A percentile compares a stretch with the other conserved stretches of the same genome.
These are phyloP conservation scores for Enteromius radiatus DNA, from an alignment of 2,797 vertebrate genomes.

Conservation along the genomic window DNA sequence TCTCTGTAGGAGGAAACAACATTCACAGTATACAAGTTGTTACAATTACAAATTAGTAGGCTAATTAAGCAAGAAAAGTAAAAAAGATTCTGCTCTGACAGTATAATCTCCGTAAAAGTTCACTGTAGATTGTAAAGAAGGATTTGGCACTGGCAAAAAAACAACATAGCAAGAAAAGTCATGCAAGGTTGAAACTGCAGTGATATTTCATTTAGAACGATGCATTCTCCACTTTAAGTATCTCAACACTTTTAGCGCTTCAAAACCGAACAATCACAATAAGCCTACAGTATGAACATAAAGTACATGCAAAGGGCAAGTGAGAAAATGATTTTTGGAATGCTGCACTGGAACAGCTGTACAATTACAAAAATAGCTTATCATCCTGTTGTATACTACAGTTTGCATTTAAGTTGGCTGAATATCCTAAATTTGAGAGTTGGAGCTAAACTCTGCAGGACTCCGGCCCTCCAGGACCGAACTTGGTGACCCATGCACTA, in stretches of 20 bases:
- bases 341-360: slow-evolving; percentile 4
- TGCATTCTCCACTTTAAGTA: slow-evolving; percentile 1
- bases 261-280: neutral
- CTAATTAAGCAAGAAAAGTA: neutral
- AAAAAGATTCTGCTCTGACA: neutral
- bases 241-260: neutral
- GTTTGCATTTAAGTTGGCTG: neutral
- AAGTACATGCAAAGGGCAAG: slow-evolving; percentile 1
- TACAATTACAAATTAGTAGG: slow-evolving; percentile 15
- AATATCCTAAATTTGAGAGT: neutral
- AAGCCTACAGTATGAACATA: neutral
- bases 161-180: neutral
- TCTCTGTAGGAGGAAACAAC: neutral
- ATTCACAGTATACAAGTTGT: slow-evolving; percentile 45
- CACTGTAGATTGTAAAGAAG: neutral
- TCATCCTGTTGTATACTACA: slow-evolving; percentile 1
- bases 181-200: neutral
- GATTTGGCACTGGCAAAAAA: slow-evolving; percentile 17
- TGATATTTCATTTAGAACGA: slow-evolving; percentile 11
- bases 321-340: neutral
- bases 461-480: no score
- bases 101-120: neutral
- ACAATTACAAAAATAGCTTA: slow-evolving; percentile 26
- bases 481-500: neutral
- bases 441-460: no score